Conservation (phyloP, 1,140 invertebrate species). For the Aplysia californica region DNA sequence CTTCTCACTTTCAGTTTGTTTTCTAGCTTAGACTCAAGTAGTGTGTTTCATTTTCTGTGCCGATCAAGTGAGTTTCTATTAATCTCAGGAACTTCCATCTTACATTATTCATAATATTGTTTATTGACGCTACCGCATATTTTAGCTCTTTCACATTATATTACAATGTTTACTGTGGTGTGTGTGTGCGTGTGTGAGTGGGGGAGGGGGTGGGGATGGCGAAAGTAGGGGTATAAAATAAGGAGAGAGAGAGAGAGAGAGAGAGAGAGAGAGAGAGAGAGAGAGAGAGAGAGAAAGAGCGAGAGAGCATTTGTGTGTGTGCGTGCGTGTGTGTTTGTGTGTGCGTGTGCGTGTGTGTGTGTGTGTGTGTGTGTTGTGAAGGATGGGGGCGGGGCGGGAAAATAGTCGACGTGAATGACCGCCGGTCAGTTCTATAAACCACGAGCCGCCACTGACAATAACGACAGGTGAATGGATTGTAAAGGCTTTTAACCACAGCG, state of each 20-base stretch:
- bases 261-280: neutral
- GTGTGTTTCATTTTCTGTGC: neutral
- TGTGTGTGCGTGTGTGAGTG: neutral
- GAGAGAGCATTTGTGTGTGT: neutral
- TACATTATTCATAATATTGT: neutral
- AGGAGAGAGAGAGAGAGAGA: neutral
- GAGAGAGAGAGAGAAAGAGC: neutral
- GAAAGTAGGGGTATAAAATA: neutral
- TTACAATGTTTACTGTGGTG: neutral
- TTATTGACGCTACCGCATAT: neutral
- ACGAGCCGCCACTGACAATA: neutral
- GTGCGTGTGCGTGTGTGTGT: neutral
- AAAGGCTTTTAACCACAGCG: too few species aligned
- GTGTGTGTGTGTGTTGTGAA: neutral
- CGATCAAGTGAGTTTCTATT: neutral
- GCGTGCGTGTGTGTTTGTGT: neutral
- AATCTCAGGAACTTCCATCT: neutral
- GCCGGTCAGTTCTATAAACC: too few species aligned
- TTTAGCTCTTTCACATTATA: too few species aligned
- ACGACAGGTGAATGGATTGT: neutral
- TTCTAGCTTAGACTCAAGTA: neutral
- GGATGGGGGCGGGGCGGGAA: neutral
- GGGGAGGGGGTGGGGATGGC: neutral
- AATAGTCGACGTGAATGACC: too few species aligned
- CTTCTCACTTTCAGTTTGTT: too few species aligned